phyloP scores from a whole-genome alignment of 1,140 invertebrate species.

The Bombus pyrosoma region DNA sequence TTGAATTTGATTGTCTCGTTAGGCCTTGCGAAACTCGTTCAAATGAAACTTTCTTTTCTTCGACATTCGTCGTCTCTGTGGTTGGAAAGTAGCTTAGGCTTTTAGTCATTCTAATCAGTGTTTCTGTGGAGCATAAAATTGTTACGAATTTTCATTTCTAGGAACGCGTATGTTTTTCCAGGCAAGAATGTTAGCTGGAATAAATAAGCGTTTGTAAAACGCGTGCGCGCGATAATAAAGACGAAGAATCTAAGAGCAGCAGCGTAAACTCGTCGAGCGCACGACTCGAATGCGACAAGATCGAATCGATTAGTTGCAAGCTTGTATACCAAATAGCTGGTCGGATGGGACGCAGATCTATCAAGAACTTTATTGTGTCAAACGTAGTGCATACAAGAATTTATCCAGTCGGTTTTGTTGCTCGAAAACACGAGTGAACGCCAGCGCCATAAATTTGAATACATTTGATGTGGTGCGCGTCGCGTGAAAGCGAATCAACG shows the following conservation, averaged over 20 bases:
- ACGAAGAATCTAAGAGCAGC: neutral
- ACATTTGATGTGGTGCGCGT: neutral
- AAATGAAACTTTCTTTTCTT: neutral
- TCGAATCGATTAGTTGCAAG: constrained; percentile 38
- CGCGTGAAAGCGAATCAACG: constrained; percentile 6
- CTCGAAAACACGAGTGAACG: neutral
- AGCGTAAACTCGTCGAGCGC: constrained; percentile 32
- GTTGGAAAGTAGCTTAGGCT: neutral
- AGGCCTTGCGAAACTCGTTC: neutral
- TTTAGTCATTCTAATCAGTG: neutral
- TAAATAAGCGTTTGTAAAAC: constrained; percentile 23
- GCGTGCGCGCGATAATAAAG: constrained; percentile 50
- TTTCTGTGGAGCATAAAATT: neutral
- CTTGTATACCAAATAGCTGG: constrained; percentile 22
- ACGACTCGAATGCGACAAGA: constrained; percentile 15
- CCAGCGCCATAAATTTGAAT: constrained; percentile 50
- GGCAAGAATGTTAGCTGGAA: neutral
- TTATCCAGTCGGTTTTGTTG: neutral
- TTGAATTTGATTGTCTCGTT: neutral
- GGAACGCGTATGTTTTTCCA: neutral
- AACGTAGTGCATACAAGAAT: constrained; percentile 11
- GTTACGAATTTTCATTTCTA: neutral
- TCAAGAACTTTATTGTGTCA: constrained; percentile 41
- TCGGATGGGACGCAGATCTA: constrained; percentile 19
- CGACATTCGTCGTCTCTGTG: no score